Conservation (phyloP, 2,888 invertebrate species). For the Unio delphinus region DNA sequence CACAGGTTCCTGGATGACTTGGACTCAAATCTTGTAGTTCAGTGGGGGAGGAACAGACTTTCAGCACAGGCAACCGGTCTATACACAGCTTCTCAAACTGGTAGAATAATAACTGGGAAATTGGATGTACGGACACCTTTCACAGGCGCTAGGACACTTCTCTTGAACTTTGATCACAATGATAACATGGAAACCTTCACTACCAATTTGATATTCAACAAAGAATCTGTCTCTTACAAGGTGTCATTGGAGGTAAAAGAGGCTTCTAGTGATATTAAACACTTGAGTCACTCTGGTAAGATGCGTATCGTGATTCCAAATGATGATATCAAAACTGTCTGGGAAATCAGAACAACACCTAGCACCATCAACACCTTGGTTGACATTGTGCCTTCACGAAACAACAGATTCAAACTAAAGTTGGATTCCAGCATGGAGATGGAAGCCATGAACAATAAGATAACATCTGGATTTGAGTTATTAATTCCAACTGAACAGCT, state of each 20-base stretch:
- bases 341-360: constrained; percentile 16
- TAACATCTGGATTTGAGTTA: constrained; percentile 27
- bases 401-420: constrained; percentile 26
- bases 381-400: constrained; percentile 17
- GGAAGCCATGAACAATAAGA: constrained; percentile 12
- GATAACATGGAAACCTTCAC: constrained; percentile 15
- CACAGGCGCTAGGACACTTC: constrained; percentile 20
- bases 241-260: constrained; percentile 7
- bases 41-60: constrained; percentile 29
- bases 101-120: constrained; percentile 14
- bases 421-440: constrained; percentile 19
- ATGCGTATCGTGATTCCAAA: constrained; percentile 18
- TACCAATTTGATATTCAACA: constrained; percentile 9
- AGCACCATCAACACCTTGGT: constrained; percentile 15
- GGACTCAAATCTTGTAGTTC: constrained; percentile 11
- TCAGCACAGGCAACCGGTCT: constrained; percentile 16
- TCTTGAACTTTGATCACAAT: constrained; percentile 13
- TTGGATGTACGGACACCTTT: constrained; percentile 30
- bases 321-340: constrained; percentile 20
- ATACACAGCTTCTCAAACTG: neutral
- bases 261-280: constrained; percentile 10
- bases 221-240: constrained; percentile 5
- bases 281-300: constrained; percentile 20
- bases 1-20: constrained; percentile 19
- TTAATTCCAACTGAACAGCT: constrained; percentile 36